phyloP scores from a whole-genome alignment of 1,140 invertebrate genomes.

The Magallana ariakensis region DNA sequence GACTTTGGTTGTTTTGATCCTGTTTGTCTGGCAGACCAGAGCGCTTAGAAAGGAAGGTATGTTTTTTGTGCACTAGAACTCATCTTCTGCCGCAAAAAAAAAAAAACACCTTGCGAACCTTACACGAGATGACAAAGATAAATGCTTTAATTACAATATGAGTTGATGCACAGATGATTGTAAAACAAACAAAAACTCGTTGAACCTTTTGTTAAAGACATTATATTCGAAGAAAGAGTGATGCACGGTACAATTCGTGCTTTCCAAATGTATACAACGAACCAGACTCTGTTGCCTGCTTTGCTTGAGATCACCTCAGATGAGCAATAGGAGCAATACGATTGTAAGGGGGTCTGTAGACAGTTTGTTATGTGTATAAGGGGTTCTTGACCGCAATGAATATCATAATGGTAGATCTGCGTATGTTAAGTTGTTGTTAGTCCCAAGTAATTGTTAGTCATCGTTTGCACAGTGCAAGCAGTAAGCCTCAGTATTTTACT shows the following conservation, averaged over 20 bases:
- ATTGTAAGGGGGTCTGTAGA: not conserved
- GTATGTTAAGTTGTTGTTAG: not conserved
- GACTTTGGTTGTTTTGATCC: not conserved
- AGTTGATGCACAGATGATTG: slow-evolving; percentile 20
- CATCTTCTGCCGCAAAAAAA: not conserved
- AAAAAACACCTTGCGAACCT: not conserved
- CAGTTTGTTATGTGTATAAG: not conserved
- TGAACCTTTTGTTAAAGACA: slow-evolving; percentile 32
- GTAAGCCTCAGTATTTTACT: not conserved
- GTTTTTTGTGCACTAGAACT: slow-evolving; percentile 14
- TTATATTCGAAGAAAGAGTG: slow-evolving; percentile 11
- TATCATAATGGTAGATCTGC: not conserved
- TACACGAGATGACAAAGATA: slow-evolving; percentile 12
- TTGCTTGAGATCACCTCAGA: not conserved
- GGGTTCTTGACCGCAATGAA: not conserved
- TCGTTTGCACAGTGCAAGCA: not conserved
- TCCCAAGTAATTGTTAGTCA: not conserved
- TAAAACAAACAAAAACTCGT: slow-evolving; percentile 38
- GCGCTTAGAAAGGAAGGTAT: not conserved
- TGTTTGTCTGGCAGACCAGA: not conserved
- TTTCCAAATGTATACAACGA: slow-evolving; percentile 12
- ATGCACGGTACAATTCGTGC: slow-evolving; percentile 11
- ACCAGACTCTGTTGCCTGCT: not conserved
- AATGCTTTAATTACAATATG: slow-evolving; percentile 22
- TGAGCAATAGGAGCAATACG: not conserved